A percentile compares a stretch with the other conserved stretches of the same genome.
Evolutionary conservation across 2,113 vertebrate species (phyloP).

Genomic region (Tachysurus vachellii): DNA sequence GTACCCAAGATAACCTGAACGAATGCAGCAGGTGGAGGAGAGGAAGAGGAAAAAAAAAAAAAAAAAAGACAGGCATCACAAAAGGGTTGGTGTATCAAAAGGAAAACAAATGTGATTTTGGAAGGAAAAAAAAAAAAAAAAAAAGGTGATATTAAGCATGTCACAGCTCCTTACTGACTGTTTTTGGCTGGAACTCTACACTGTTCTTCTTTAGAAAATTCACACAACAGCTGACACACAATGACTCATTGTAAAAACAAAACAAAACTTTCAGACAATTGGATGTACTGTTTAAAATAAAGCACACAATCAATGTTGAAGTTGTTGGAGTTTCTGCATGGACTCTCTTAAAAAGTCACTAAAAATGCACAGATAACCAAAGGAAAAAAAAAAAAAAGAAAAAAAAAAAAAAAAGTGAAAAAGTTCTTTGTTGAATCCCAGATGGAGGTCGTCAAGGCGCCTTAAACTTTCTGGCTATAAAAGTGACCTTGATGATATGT

Average conservation of each 20-base stretch:
- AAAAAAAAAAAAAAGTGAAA: background rate
- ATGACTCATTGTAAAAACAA: background rate
- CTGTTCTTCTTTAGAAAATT: background rate
- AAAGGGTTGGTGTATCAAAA: background rate
- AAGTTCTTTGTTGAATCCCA: slow-evolving; percentile 41
- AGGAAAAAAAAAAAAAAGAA: background rate
- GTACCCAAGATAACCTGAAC: background rate
- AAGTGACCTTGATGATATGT: slow-evolving; percentile 40
- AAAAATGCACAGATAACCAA: slow-evolving; percentile 20
- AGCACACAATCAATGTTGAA: background rate
- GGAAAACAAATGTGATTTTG: background rate
- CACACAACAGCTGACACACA: background rate
- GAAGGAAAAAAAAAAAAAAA: background rate
- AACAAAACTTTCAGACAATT: background rate
- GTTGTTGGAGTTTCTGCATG: background rate
- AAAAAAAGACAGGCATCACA: background rate
- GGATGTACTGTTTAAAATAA: background rate
- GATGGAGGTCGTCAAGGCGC: slow-evolving; percentile 32
- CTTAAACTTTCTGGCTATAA: slow-evolving; percentile 25
- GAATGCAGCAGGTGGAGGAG: background rate
- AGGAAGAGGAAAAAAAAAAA: background rate
- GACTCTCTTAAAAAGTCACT: background rate
- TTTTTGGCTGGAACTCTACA: background rate
- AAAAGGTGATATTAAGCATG: background rate
- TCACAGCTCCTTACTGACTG: background rate